Evolutionary conservation across 2,888 invertebrate genomes (phyloP).

Genomic region (Spatulosminthurus flaviceps): DNA sequence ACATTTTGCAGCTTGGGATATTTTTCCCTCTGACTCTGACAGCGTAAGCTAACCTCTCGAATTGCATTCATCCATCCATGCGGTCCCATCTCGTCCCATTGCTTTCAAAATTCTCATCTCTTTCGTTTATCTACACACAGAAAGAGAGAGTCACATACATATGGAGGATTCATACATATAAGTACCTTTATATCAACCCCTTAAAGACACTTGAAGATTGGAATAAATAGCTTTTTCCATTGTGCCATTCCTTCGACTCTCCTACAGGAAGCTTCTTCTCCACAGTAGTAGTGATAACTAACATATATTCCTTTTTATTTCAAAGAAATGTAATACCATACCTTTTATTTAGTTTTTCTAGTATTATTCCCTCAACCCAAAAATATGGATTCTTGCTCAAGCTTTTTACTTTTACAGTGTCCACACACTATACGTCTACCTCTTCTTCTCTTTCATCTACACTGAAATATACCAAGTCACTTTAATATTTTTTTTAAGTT

Average conservation of each 20-base stretch:
- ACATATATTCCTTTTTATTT: background rate
- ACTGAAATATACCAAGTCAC: too few relatives aligned
- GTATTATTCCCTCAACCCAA: background rate
- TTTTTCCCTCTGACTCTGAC: constrained; percentile 43
- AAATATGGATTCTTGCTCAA: too few relatives aligned
- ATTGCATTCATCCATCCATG: constrained; percentile 45
- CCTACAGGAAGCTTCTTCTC: too few relatives aligned
- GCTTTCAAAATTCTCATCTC: constrained; percentile 43
- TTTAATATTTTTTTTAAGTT: too few relatives aligned
- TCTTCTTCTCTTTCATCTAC: too few relatives aligned
- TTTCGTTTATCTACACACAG: constrained; percentile 24
- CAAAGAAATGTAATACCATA: background rate
- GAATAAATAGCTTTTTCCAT: too few relatives aligned
- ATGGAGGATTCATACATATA: too few relatives aligned
- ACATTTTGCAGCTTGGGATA: constrained; percentile 22
- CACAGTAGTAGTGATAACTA: background rate
- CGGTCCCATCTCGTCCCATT: constrained; percentile 42
- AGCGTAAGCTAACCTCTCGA: constrained; percentile 26
- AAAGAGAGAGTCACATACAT: background rate
- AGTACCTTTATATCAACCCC: too few relatives aligned
- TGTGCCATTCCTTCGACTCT: too few relatives aligned
- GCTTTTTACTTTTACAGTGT: too few relatives aligned
- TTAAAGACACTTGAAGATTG: too few relatives aligned
- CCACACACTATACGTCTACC: too few relatives aligned
- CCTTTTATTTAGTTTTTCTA: background rate